phyloP scores from a whole-genome alignment of 37 sponge, comb jelly and placozoan genomes.

The Ianthella basta region DNA sequence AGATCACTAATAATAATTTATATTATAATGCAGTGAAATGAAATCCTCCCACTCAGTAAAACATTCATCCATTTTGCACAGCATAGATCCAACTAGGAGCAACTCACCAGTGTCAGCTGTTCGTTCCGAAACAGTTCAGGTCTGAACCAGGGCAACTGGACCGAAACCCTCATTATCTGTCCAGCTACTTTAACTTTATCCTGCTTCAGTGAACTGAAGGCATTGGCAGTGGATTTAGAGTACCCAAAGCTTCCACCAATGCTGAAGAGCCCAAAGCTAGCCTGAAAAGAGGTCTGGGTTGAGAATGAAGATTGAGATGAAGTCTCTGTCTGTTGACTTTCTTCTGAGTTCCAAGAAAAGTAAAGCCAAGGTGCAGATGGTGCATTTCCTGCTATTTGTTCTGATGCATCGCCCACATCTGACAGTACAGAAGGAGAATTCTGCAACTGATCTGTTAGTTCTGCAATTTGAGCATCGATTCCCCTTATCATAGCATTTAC shows the following conservation, averaged over 20 bases:
- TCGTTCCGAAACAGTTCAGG: conserved; percentile 47
- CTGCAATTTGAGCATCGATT: conserved; percentile 7
- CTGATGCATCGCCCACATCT: background rate
- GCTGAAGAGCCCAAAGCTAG: background rate
- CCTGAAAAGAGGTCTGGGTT: background rate
- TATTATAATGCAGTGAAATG: too few relatives aligned
- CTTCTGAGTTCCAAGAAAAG: conserved; percentile 41
- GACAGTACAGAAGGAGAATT: background rate
- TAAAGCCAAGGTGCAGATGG: conserved; percentile 29
- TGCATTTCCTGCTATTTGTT: background rate
- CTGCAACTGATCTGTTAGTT: background rate
- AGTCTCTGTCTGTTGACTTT: background rate
- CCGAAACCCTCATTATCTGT: conserved; percentile 55
- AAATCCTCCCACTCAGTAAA: too few relatives aligned
- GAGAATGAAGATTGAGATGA: conserved; percentile 13
- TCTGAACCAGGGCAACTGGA: conserved; percentile 65
- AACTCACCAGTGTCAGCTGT: background rate
- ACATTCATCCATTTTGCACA: too few relatives aligned
- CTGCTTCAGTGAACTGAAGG: conserved; percentile 17
- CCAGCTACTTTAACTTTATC: conserved; percentile 36
- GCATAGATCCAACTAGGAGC: background rate
- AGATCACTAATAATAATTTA: too few relatives aligned
- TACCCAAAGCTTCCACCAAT: background rate
- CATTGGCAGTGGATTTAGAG: background rate
- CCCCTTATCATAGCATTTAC: background rate